Percentiles rank a stretch among this genome's conserved stretches.
Evolutionary conservation across 2,888 invertebrate species (phyloP).

Genomic region (Elegia similella): DNA sequence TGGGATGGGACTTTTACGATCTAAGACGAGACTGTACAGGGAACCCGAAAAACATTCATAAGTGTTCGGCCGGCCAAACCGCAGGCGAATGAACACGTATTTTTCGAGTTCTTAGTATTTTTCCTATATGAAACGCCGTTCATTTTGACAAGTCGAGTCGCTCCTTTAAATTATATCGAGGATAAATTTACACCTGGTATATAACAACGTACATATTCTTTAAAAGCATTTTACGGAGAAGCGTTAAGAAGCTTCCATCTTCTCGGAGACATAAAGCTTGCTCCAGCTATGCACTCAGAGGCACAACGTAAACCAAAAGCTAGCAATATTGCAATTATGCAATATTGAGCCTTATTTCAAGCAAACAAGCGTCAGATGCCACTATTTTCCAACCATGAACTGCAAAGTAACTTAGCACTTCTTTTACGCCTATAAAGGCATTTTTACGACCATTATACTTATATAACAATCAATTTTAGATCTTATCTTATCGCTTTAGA

Average conservation of each 20-base stretch:
- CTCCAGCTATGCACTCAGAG: constrained; percentile 60
- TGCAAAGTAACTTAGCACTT: constrained; percentile 27
- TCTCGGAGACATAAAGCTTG: constrained; percentile 65
- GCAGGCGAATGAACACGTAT: no score
- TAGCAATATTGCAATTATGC: constrained; percentile 18
- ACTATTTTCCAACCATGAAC: background rate
- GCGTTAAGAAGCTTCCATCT: constrained; percentile 67
- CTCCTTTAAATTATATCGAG: background rate
- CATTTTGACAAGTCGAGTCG: no score
- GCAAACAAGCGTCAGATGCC: constrained; percentile 24
- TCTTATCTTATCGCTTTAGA: constrained; percentile 29
- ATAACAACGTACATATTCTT: constrained; percentile 29
- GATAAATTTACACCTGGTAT: background rate
- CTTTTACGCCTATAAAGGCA: constrained; percentile 34
- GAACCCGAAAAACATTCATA: no score
- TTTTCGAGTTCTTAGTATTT: no score
- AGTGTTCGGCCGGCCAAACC: no score
- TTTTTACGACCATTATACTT: constrained; percentile 4
- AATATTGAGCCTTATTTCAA: constrained; percentile 37
- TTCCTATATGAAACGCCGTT: no score
- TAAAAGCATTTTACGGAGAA: constrained; percentile 68
- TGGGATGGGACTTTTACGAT: no score
- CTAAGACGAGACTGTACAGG: no score
- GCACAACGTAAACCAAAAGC: constrained; percentile 32
- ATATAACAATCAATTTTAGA: constrained; percentile 26